These are phyloP conservation scores for Hypanus sabinus DNA, from an alignment of 2,113 vertebrate species.

Conservation along the genomic window DNA sequence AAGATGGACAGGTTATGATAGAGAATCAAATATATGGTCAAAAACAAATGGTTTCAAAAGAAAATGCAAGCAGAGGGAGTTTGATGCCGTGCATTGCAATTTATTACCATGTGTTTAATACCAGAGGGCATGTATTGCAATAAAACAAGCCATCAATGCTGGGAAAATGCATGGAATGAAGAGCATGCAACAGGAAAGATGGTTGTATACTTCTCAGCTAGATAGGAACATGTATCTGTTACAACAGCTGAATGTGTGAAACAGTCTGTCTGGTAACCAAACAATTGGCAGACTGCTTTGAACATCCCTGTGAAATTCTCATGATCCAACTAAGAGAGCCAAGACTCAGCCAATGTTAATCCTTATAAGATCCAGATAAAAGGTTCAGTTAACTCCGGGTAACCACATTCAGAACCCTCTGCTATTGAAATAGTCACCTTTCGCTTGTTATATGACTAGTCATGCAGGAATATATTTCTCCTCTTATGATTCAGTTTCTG, in stretches of 20 bases:
- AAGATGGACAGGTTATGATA: background rate
- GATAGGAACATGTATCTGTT: background rate
- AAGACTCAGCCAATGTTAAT: background rate
- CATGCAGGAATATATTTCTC: background rate
- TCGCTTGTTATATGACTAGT: background rate
- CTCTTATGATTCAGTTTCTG: background rate
- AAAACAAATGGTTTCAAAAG: background rate
- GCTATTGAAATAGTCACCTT: background rate
- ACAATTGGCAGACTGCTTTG: background rate
- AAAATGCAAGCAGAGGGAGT: background rate
- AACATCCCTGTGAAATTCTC: background rate
- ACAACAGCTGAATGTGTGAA: background rate
- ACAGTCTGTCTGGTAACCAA: background rate
- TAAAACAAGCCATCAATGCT: background rate
- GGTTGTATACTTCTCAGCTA: background rate
- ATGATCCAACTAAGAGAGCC: background rate
- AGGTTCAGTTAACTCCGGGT: background rate
- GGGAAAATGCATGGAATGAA: background rate
- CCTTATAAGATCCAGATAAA: background rate
- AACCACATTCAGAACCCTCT: background rate
- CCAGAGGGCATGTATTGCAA: background rate
- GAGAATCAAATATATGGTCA: background rate
- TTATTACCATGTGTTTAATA: no score
- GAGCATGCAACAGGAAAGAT: background rate
- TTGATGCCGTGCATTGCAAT: background rate